Evolutionary conservation across 2,888 invertebrate species (phyloP), one percentile per base, ranked within the genome.

Genomic region (Meiosimyza decipiens): DNA sequence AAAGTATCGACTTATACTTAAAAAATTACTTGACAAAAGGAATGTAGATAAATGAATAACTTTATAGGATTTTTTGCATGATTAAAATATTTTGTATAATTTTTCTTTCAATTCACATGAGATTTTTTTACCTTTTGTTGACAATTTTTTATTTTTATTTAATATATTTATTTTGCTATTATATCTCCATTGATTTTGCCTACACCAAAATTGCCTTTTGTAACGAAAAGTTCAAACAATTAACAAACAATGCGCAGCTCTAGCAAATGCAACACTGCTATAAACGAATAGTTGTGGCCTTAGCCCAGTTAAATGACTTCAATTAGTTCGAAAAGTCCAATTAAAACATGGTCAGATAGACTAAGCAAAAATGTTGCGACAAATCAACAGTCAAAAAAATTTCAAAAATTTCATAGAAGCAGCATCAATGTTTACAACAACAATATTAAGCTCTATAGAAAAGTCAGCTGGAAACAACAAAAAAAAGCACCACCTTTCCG

Each of bases 251-350:
- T 4, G 28, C 28, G 6, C 54, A 16, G 7, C 15, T 9, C 54
- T 9, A n/a, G 3, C 40, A 6, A 40, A 28, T 62, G 1, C 47
- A 15, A 15, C 22, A 55, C 28, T 55, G 67, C 49, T 40, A 4
- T 22, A 4, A 28, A n/a, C 28, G 52, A 33, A 15, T 49, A 57
- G 47, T 57, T 68, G 40, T 68, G 68, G 68, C 22, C 9, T 40
- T 9, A 40, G 7, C 51, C 33, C 5, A 16, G 77, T 78, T 79
- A 77, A 79, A 78, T 78, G 77, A 74, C 76, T 74, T 71, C 79
- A 79, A 79, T 79, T 79, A 79, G 76, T 76, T 64, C 59, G 73
- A 78, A 75, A 74, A 72, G 72, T 59, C 73, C 55, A 72, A 74
- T 73, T 72, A 62, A 72, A 69, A 69, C 55, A 60, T 51, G 16